Conservation (phyloP, 1,140 invertebrate species). For the Lanistes nyassanus region DNA sequence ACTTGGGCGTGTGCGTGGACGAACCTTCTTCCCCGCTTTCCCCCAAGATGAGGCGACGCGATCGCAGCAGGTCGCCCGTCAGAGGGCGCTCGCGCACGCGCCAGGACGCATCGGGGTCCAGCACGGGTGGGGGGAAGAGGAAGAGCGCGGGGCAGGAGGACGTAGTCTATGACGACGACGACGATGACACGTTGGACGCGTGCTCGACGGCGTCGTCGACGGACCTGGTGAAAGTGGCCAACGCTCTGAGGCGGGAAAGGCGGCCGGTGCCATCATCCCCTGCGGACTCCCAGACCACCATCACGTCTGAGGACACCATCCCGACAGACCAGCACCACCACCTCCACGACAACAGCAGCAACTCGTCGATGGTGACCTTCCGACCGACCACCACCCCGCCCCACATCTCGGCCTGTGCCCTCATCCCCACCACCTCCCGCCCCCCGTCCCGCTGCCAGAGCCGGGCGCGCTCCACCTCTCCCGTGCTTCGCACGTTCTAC, state of each 20-base stretch:
- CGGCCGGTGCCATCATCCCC: background rate
- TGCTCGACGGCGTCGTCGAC: constrained; percentile 18
- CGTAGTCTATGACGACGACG: constrained; percentile 3
- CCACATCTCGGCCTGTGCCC: background rate
- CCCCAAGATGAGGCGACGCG: background rate
- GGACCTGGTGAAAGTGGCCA: constrained; percentile 19
- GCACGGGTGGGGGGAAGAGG: background rate
- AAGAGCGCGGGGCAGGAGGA: background rate
- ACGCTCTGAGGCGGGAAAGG: constrained; percentile 3
- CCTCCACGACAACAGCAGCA: constrained; percentile 1
- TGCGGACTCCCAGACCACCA: constrained; percentile 3
- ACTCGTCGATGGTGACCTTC: constrained; percentile 13
- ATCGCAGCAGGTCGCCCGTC: constrained; percentile 13
- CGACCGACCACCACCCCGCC: background rate
- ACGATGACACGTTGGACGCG: constrained; percentile 16
- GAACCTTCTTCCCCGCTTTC: background rate
- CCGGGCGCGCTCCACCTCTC: background rate
- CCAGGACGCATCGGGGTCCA: background rate
- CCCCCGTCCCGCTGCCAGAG: constrained; percentile 15
- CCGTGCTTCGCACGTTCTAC: background rate
- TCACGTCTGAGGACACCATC: constrained; percentile 16
- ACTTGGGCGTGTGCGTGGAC: background rate
- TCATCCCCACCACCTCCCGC: constrained; percentile 16
- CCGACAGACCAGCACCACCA: constrained; percentile 6
- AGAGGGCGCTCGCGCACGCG: constrained; percentile 2